A percentile compares a stretch with the other conserved stretches of the same genome.
Evolutionary conservation across 2,113 vertebrate genomes (phyloP).

Genomic region (Ammodytes dubius): DNA sequence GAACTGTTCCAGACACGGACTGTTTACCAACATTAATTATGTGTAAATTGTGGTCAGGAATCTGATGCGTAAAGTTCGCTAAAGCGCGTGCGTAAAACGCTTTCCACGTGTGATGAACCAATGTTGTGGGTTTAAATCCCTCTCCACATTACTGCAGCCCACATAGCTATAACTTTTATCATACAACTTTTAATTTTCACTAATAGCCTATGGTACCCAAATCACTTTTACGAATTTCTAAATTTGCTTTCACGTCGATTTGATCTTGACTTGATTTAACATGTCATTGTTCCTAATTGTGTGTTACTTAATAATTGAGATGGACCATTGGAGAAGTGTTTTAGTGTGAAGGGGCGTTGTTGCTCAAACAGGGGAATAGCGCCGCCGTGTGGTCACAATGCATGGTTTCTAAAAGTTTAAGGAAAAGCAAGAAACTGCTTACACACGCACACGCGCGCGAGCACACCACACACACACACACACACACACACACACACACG

Average conservation of each 20-base stretch:
- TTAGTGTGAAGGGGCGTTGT: no score
- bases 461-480: neutral
- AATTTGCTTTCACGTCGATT: no score
- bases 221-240: neutral
- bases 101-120: neutral
- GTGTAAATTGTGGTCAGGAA: neutral
- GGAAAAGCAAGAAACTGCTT: neutral
- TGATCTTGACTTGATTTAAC: neutral
- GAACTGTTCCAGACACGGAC: neutral
- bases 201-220: no score
- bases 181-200: neutral
- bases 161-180: no score
- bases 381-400: slow-evolving; percentile 67
- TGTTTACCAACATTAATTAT: neutral
- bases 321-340: no score
- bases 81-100: slow-evolving; percentile 36
- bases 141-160: neutral
- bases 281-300: neutral
- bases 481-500: neutral
- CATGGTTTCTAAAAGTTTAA: neutral
- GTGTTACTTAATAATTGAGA: neutral
- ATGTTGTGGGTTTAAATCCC: neutral
- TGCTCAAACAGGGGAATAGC: slow-evolving; percentile 53
- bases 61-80: neutral
- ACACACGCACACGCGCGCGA: accelerated